Evolutionary conservation across 30 jellyfish, hydroid and myxozoan species (phyloP).

Genomic region (Aurelia aurita complex sp. Pacific): DNA sequence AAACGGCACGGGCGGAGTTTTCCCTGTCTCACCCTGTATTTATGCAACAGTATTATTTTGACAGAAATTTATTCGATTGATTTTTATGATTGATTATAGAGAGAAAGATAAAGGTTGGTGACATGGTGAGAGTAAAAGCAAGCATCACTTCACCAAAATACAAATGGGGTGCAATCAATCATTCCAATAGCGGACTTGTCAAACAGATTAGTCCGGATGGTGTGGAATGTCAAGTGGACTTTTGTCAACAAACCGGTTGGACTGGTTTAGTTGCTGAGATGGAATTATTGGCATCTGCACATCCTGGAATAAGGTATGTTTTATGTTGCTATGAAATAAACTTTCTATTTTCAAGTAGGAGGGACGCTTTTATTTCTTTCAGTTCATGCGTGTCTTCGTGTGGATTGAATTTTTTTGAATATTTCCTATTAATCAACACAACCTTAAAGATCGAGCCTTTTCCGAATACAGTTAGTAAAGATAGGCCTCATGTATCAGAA

Average conservation of each 20-base stretch:
- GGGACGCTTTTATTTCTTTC: too few species aligned
- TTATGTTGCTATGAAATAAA: too few species aligned
- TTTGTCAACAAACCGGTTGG: constrained; percentile 63
- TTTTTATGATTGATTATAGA: background rate
- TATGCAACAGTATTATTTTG: too few species aligned
- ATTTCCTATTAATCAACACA: too few species aligned
- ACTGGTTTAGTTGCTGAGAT: constrained; percentile 64
- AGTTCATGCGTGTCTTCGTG: too few species aligned
- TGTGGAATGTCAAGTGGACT: constrained; percentile 65
- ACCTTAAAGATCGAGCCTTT: too few species aligned
- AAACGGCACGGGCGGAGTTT: too few species aligned
- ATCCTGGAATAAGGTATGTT: constrained; percentile 53
- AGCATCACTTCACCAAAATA: constrained; percentile 42
- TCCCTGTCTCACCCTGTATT: too few species aligned
- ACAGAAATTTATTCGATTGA: background rate
- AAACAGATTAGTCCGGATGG: constrained; percentile 58
- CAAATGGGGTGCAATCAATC: constrained; percentile 76
- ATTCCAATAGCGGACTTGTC: constrained; percentile 54
- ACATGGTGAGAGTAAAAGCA: constrained; percentile 54
- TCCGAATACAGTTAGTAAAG: too few species aligned
- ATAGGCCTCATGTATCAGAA: too few species aligned
- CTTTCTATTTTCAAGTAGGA: too few species aligned
- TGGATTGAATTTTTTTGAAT: too few species aligned
- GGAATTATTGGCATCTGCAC: constrained; percentile 50
- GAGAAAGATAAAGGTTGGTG: constrained; percentile 57